Evolutionary conservation across 2,888 invertebrate species (phyloP).

Genomic region (Sarcophaga caerulescens): DNA sequence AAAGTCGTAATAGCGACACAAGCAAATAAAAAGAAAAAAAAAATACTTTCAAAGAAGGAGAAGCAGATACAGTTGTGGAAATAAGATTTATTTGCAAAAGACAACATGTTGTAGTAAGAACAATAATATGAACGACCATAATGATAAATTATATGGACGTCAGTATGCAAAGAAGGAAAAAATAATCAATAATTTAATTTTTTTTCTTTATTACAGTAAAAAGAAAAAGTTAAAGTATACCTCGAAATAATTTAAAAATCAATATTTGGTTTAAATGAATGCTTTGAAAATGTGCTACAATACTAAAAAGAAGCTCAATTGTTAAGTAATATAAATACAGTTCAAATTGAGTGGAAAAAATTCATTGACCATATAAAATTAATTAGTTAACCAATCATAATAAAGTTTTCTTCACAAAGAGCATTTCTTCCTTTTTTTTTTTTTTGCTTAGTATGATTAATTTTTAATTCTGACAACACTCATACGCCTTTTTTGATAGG

Average conservation of each 20-base stretch:
- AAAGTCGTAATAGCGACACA: not conserved
- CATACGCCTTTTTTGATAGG: conserved; percentile 3
- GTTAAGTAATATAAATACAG: too few relatives aligned
- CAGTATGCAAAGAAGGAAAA: not conserved
- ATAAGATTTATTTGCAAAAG: not conserved
- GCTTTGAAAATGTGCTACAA: too few relatives aligned
- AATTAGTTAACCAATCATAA: too few relatives aligned
- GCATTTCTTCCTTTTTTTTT: too few relatives aligned
- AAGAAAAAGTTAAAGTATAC: too few relatives aligned
- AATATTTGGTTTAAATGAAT: not conserved
- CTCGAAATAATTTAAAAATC: not conserved
- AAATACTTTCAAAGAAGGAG: not conserved
- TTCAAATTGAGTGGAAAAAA: too few relatives aligned
- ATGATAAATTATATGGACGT: not conserved
- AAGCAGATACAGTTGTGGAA: not conserved
- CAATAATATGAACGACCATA: not conserved
- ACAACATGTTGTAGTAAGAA: not conserved
- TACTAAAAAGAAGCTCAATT: too few relatives aligned
- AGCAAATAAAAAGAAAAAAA: not conserved
- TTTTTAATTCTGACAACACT: not conserved
- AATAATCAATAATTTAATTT: not conserved
- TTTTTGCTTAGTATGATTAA: conserved; percentile 4
- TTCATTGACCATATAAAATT: too few relatives aligned
- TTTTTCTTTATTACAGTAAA: too few relatives aligned
- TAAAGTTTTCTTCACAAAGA: too few relatives aligned